A percentile compares a stretch with the other conserved stretches of the same genome.
phyloP scores from a whole-genome alignment of 2,888 invertebrate genomes.

The Leptopilina syphax region DNA sequence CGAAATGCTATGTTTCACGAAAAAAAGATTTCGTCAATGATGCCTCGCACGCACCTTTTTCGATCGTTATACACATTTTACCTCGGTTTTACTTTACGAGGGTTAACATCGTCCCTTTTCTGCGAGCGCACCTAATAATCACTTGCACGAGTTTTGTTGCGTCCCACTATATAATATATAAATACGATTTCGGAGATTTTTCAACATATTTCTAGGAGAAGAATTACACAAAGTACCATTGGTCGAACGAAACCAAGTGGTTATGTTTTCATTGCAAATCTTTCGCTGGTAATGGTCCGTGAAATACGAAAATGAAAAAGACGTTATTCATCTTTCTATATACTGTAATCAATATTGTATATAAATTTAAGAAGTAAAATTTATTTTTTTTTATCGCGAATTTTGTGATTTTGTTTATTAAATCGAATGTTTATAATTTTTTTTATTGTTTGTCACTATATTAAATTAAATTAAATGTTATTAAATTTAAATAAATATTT shows the following conservation, averaged over 20 bases:
- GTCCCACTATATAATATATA: slow-evolving; percentile 15
- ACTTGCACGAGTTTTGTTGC: slow-evolving; percentile 40
- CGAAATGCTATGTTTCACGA: slow-evolving; percentile 49
- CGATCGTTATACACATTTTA: slow-evolving; percentile 50
- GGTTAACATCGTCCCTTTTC: slow-evolving; percentile 52
- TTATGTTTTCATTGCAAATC: slow-evolving; percentile 39
- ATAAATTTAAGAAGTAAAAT: not conserved
- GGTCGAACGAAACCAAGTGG: slow-evolving; percentile 16
- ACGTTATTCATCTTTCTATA: not conserved
- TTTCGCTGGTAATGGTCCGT: slow-evolving; percentile 10
- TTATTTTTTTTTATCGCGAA: not conserved
- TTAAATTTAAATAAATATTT: no score
- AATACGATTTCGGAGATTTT: slow-evolving; percentile 42
- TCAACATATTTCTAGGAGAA: slow-evolving; percentile 36
- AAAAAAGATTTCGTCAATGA: slow-evolving; percentile 49
- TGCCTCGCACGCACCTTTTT: slow-evolving; percentile 53
- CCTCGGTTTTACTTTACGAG: slow-evolving; percentile 44
- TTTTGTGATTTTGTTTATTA: no score
- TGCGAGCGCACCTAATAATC: slow-evolving; percentile 56
- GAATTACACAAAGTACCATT: slow-evolving; percentile 43
- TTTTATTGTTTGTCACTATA: no score
- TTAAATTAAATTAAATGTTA: no score
- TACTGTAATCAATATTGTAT: slow-evolving; percentile 1
- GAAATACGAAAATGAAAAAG: slow-evolving; percentile 23
- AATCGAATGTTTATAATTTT: no score